A percentile compares a stretch with the other conserved stretches of the same genome.
phyloP scores from a whole-genome alignment of 2,113 vertebrate genomes.

The Chinchilla lanigera region DNA sequence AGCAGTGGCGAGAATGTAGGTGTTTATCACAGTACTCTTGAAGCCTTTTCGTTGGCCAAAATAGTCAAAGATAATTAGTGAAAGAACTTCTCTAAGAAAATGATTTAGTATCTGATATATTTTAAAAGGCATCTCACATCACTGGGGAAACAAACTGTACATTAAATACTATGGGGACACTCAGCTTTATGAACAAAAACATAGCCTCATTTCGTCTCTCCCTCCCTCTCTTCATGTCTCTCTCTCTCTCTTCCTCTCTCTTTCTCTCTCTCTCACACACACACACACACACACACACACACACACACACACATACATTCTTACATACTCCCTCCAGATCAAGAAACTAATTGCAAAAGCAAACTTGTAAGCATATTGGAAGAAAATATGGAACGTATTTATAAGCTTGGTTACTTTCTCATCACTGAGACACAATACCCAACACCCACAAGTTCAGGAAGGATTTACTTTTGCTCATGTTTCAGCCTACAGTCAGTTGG shows the following conservation, averaged over 20 bases:
- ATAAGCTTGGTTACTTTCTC: not conserved
- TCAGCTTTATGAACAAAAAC: not conserved
- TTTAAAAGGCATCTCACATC: not conserved
- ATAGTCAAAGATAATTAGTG: slow-evolving; percentile 8
- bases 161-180: not conserved
- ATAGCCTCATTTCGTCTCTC: not conserved
- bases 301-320: not conserved
- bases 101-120: no score
- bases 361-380: not conserved
- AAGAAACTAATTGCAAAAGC: not conserved
- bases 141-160: not conserved
- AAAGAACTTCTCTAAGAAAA: not conserved
- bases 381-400: not conserved
- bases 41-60: not conserved
- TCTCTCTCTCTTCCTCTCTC: not conserved
- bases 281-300: not conserved
- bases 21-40: not conserved
- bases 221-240: not conserved
- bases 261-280: not conserved
- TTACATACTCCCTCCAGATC: not conserved
- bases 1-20: not conserved
- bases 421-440: not conserved
- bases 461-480: not conserved
- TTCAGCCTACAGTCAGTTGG: not conserved
- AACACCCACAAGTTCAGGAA: not conserved